Base-by-base conservation (phyloP, 2,113 vertebrate species). In the Urocolius indicus region DNA sequence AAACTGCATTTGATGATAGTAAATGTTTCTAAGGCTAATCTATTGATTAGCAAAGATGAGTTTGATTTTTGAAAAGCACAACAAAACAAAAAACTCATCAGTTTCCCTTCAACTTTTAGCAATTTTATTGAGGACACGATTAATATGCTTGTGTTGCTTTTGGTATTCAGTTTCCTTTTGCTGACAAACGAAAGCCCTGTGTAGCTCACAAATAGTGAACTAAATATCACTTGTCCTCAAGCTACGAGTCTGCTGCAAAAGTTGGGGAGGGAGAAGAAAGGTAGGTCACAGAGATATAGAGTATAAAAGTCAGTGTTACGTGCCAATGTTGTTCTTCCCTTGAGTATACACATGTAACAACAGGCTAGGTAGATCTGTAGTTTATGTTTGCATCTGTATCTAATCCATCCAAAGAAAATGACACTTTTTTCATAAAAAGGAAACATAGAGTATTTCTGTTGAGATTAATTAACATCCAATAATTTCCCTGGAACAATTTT, bases 221-320 rank as follows among this genome's bases (percentile, higher is more conserved):
- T 69, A 38, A 90, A 79, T 82, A 67, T 51, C 2, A 3, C 19
- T 26, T 67, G 58, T 78, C 32, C 59, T 94, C 57, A 69, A 84
- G 88, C 51, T 80, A 62, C 0, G 3, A 89, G 29, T 68, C 48
- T 91, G 36, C 69, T 91, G 62, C n/a, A 78, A 62, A 87, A 76
- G n/a, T 4, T 93, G 69, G 38, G 45, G 48, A 90, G 55, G 55
- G 63, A 89, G n/a, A 81, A 94, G 54, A 94, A 96, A 93, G 83
- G 48, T 94, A 94, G 87, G 89, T 92, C 83, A 86, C 34, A 81
- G 76, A 90, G 14, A 62, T n/a, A 18, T 1, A 86, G 43, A 55
- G 29, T 77, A 57, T 61, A 71, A 90, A 91, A 90, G 48, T 15
- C 23, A 32, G 5, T 55, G 24, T 81, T 81, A 9, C 77, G 55